Evolutionary conservation across 2,888 invertebrate genomes (phyloP), one percentile per base, ranked within the genome.

Genomic region (Eristalinus aeneus): DNA sequence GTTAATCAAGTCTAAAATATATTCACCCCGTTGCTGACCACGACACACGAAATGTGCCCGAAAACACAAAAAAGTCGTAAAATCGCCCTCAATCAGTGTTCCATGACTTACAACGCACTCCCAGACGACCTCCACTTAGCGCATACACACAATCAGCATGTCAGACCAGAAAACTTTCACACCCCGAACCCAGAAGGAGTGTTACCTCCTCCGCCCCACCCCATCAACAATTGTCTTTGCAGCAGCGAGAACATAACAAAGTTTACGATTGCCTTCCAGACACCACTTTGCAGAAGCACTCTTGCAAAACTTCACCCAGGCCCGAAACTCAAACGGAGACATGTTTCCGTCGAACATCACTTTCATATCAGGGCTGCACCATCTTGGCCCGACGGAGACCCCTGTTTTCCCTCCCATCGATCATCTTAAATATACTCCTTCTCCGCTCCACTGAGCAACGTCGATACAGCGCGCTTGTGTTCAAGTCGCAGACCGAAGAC

Each of bases 381-480:
- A 16, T n/a, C 65, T 31, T 8, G 9, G 16, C 20, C 65, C 61
- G 54, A 54, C 76, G 27, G 16, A 64, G 65, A 67, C 64, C 78
- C 53, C 56, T 10, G 34, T 65, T 36, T 16, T 68, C 63, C 65
- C 53, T 60, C 27, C 58, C 72, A 81, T 85, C 80, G 80, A 85
- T 85, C 81, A 81, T 85, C 81, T 81, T 85, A 85, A 85, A 77
- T 85, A 69, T 56, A 73, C 69, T 81, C 81, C 58, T 39, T 53
- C 58, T 16, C 72, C 81, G 85, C 85, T 85, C 39, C 73, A 85
- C 76, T 85, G 85, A 85, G 68, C 85, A 77, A 73, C 72, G 68
- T 67, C 61, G 69, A 65, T 69, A 36, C 22, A 53, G 69, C 56
- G 65, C 46, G 16, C 46, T 46, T 8, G 46, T 46, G 46, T 9